phyloP scores from a whole-genome alignment of 2,797 vertebrate genomes.

The Chaunax sp. region DNA sequence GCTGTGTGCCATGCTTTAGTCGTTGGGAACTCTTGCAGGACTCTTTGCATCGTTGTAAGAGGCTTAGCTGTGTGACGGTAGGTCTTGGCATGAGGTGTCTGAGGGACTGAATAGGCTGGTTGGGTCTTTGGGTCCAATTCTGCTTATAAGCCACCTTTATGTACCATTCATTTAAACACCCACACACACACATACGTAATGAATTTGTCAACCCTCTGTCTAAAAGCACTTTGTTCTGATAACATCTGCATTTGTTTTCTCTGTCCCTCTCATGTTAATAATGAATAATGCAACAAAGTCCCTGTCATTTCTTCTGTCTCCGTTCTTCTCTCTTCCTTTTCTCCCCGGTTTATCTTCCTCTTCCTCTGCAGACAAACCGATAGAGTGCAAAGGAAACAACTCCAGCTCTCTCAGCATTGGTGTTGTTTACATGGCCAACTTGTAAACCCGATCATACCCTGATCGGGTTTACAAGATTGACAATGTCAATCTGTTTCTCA shows the following conservation, averaged over 20 bases:
- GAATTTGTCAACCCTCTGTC: background rate
- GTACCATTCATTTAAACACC: constrained; percentile 13
- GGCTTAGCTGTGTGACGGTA: constrained; percentile 51
- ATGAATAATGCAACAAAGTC: constrained; percentile 50
- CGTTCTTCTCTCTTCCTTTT: background rate
- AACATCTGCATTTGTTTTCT: constrained; percentile 36
- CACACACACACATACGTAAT: constrained; percentile 1
- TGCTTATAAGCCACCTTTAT: no score
- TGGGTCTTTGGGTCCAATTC: constrained; percentile 29
- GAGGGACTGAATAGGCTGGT: constrained; percentile 32
- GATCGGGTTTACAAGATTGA: no score
- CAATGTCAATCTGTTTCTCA: no score
- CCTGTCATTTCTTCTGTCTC: constrained; percentile 16
- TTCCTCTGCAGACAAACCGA: constrained; percentile 15
- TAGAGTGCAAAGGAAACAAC: background rate
- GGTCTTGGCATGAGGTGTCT: constrained; percentile 41
- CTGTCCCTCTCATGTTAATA: constrained; percentile 7
- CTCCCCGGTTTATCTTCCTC: constrained; percentile 7
- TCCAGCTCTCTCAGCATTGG: background rate
- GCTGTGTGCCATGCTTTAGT: constrained; percentile 42
- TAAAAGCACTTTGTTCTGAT: constrained; percentile 31
- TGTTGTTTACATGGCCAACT: background rate
- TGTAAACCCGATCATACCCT: no score
- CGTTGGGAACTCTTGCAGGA: constrained; percentile 31
- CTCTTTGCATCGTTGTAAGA: constrained; percentile 54